Evolutionary conservation across 2,797 vertebrate species (phyloP), one percentile per base, ranked within the genome.

Genomic region (Silurus lanzhouensis): DNA sequence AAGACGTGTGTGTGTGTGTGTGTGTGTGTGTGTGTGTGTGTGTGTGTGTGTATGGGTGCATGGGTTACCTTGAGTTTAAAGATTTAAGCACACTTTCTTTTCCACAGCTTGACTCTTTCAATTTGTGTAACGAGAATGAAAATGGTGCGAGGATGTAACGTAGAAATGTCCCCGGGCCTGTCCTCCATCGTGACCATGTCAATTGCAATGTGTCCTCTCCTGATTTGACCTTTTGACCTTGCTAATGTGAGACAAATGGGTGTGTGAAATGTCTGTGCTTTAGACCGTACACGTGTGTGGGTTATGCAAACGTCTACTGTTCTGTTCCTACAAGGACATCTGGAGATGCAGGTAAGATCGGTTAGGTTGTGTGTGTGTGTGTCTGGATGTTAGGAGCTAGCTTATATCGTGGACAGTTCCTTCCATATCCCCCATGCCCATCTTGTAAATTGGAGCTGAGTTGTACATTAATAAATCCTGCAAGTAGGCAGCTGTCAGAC

Each of bases 391-490:
- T 86, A 89, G 83, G 44, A 55, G 70, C 91, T 91, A 90, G 71
- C 70, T 79, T 79, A 89, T 93, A 89, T 87, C 93, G 92, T 94
- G 89, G 90, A 90, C 85, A 88, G 89, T 88, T 95, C 94, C 91
- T 95, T 8, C 48, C 48, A 7, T 10, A 7, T 10, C 48, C 48
- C 48, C 6, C 48, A 52, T 52, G 8, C 48, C 48, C 48, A 7
- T 64, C 90, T 95, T 95, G 92, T 95, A 89, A 92, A 93, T 95
- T 95, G 96, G 96, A 96, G 96, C 96, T 95, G 95, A 94, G 94
- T 95, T 96, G 94, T 96, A 97, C 93, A 95, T 93, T 95, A 99
- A 97, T 99, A 99, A 99, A 99, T 94, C 94, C 96, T 94, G 96
- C 95, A 96, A 98, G 97, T 95, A 96, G 38, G 77, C 75, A 3